These are phyloP conservation scores for Ctenopoma kingsleyae DNA, from an alignment of 2,797 vertebrate genomes.

Conservation along the genomic window DNA sequence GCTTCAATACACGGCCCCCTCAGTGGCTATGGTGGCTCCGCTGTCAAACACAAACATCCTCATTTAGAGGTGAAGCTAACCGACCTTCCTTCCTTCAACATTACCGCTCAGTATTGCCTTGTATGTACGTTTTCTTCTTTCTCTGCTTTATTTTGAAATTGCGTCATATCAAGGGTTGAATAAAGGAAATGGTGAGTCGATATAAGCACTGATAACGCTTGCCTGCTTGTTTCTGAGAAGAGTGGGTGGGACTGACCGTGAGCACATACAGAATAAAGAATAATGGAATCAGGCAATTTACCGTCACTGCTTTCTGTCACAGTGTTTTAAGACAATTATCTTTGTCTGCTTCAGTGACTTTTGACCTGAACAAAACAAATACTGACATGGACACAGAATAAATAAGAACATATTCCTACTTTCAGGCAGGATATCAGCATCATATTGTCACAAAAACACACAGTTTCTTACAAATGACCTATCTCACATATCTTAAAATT, in stretches of 20 bases:
- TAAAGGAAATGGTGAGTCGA: constrained; percentile 33
- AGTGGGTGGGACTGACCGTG: constrained; percentile 17
- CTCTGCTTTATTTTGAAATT: constrained; percentile 16
- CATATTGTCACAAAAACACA: not conserved
- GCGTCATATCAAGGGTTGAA: constrained; percentile 35
- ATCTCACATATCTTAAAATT: not conserved
- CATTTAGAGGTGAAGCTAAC: not conserved
- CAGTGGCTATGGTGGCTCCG: not conserved
- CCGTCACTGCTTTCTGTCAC: constrained; percentile 36
- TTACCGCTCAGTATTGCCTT: constrained; percentile 7
- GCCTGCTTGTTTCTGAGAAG: constrained; percentile 15
- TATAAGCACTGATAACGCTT: not conserved
- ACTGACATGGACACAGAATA: not conserved
- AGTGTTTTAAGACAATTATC: constrained; percentile 24
- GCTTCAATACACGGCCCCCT: too few relatives aligned
- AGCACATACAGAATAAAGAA: constrained; percentile 42
- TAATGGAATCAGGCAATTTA: constrained; percentile 51
- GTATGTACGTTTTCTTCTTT: constrained; percentile 24
- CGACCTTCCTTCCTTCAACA: not conserved
- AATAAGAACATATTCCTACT: not conserved
- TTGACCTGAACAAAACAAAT: not conserved
- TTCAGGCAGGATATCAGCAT: not conserved
- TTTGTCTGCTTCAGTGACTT: constrained; percentile 22
- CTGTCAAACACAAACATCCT: not conserved
- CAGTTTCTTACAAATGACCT: not conserved